Evolutionary conservation across 2,888 invertebrate genomes (phyloP).

Genomic region (Dryococelus australis): DNA sequence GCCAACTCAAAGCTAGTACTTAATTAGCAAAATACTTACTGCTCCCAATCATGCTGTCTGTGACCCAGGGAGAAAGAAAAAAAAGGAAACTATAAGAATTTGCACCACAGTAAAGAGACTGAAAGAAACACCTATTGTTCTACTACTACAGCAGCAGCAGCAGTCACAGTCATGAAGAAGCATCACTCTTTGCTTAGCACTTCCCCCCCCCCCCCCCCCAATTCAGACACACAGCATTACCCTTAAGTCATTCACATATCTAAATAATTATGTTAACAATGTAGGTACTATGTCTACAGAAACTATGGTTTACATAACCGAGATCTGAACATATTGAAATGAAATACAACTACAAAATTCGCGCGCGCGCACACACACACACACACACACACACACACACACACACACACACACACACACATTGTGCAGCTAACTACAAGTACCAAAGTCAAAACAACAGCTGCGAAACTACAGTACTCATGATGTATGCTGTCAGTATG

Average conservation of each 20-base stretch:
- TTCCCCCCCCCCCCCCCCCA: background rate
- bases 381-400: too few relatives aligned
- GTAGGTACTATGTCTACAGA: too few relatives aligned
- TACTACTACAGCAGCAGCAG: background rate
- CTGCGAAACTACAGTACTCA: too few relatives aligned
- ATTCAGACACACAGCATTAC: background rate
- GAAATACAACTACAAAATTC: too few relatives aligned
- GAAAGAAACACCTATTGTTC: background rate
- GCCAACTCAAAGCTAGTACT: constrained; percentile 27
- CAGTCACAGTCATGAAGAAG: background rate
- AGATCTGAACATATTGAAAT: too few relatives aligned
- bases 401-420: too few relatives aligned
- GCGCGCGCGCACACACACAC: too few relatives aligned
- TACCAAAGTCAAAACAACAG: too few relatives aligned
- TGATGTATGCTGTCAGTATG: too few relatives aligned
- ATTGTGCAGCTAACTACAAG: too few relatives aligned
- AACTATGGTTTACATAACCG: too few relatives aligned
- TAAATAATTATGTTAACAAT: too few relatives aligned
- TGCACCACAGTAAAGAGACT: background rate
- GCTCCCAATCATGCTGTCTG: constrained; percentile 58
- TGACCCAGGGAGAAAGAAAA: background rate
- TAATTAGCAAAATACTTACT: constrained; percentile 55
- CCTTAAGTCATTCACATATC: background rate
- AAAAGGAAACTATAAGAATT: constrained; percentile 3
- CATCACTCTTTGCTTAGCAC: background rate